Percentiles rank a stretch among this genome's conserved stretches.
Conservation (phyloP, 2,113 vertebrate genomes). For the Embiotoca jacksoni region DNA sequence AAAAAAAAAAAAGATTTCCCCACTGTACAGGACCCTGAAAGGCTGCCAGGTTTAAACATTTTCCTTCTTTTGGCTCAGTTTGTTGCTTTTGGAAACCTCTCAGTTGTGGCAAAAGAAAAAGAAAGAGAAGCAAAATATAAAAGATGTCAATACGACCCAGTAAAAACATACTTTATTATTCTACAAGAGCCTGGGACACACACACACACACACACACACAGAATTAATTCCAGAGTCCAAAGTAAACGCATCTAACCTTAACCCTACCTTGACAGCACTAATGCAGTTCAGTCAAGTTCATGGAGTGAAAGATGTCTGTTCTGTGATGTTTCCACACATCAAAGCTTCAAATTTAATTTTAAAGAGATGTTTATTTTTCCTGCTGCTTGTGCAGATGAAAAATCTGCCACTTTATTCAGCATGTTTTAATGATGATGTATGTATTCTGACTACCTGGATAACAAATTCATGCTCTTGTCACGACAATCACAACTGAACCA, state of each 20-base stretch:
- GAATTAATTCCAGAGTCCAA: constrained; percentile 53
- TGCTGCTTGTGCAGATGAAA: constrained; percentile 14
- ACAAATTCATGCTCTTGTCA: not conserved
- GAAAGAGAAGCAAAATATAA: constrained; percentile 16
- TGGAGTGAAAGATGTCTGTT: constrained; percentile 12
- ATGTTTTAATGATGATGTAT: not conserved
- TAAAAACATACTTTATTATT: constrained; percentile 75
- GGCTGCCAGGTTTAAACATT: constrained; percentile 53
- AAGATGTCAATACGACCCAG: constrained; percentile 49
- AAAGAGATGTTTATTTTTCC: not conserved
- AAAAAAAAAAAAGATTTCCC: not conserved
- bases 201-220: constrained; percentile 12
- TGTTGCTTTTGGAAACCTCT: constrained; percentile 70
- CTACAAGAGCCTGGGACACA: constrained; percentile 37
- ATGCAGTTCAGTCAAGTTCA: constrained; percentile 44
- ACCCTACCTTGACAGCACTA: constrained; percentile 41
- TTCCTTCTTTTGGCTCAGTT: constrained; percentile 48
- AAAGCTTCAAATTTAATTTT: constrained; percentile 29
- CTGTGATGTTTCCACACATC: constrained; percentile 31
- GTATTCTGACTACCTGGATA: constrained; percentile 3
- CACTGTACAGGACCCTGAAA: constrained; percentile 6
- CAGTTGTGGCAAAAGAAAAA: constrained; percentile 47
- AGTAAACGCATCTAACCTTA: constrained; percentile 66
- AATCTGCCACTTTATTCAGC: constrained; percentile 10
- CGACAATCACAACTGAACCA: constrained; percentile 9